Base-by-base conservation (phyloP, 2,113 vertebrate species). In the Lophochroa leadbeateri region DNA sequence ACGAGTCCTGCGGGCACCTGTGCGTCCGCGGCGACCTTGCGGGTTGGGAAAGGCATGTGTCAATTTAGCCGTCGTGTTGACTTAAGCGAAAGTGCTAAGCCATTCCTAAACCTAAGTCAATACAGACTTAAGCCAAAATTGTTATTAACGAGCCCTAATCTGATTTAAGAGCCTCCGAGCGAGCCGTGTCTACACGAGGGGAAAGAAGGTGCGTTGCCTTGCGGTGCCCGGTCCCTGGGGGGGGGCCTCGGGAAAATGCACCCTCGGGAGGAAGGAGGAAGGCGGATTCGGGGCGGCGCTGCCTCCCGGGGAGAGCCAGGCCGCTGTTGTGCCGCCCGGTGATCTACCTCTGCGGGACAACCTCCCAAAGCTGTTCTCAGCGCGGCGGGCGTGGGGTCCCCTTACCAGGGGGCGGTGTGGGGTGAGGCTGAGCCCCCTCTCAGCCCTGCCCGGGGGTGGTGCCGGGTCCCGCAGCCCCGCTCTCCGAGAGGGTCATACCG, bases 61-160 rank as follows among this genome's bases (percentile, higher is more conserved):
- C 96, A 67, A 17, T 93, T 94, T 77, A 96, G 76, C 75, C 65
- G 33, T 53, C 29, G 72, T 97, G 86, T 96, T 97, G 95, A 97
- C 95, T 94, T 96, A 95, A 93, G 95, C 52, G 80, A 86, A 96
- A 96, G 90, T 71, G 94, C 72, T 96, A 96, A 96, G 96, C 96
- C 90, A 67, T 96, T 96, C 92, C 90, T 96, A 96, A 97, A 96
- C 76, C 96, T 94, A 95, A 96, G 92, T 97, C 96, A 97, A 97
- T 78, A 96, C 90, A 63, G 96, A 94, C 92, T 96, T 97, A 97
- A 93, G 94, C 92, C 96, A 95, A 96, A 97, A 96, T 96, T 95
- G 86, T 96, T 96, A 96, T 96, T 96, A 96, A 86, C 96, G 82
- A 94, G 90, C 82, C 83, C 90, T 96, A 96, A 94, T 92, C 93